Base-by-base conservation (phyloP, 2,113 vertebrate species). In the Megaceryle torquata region DNA sequence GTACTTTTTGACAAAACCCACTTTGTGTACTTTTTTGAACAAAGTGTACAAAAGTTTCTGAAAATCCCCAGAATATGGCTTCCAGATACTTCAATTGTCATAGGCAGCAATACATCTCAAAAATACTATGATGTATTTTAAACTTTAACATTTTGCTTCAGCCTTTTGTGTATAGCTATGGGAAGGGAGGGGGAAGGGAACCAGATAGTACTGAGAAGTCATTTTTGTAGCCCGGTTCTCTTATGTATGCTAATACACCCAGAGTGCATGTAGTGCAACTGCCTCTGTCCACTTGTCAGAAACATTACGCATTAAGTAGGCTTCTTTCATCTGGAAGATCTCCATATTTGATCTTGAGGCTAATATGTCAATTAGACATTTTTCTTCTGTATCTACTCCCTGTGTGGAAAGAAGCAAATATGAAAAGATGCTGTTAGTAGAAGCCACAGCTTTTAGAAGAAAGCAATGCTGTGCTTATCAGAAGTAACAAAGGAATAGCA, bases 331-430 rank as follows among this genome's bases (percentile, higher is more conserved):
- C 86, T 98, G 98, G 95, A 98, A 98, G 93, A 98, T 98, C 93
- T 98, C 98, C 83, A 78, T 96, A 43, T 98, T 98, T 97, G 98
- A 98, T 97, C 98, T 98, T 50, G 98, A 98, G 69, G 98, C 97
- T 96, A 98, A 85, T 97, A 98, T 98, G 78, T 98, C 98, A 94
- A 98, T 98, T 53, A 98, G 96, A 60, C 98, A 98, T 8, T 97
- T 98, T 96, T 98, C 98, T 72, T 98, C 97, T 60, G 92, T 98
- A 59, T 97, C 98, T 77, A 24, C 86, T 91, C 98, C 98, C 98
- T 98, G 80, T 44, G 86, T 91, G 64, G 72, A 91, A 92, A 88
- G 78, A 89, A 75, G 41, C n/a, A 91, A 91, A 81, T 72, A 79
- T 16, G 59, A 18, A 63, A 59, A 89, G 10, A 50, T 53, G 9